These are phyloP conservation scores for Moxostoma hubbsi DNA, from an alignment of 2,797 vertebrate species.

Conservation along the genomic window DNA sequence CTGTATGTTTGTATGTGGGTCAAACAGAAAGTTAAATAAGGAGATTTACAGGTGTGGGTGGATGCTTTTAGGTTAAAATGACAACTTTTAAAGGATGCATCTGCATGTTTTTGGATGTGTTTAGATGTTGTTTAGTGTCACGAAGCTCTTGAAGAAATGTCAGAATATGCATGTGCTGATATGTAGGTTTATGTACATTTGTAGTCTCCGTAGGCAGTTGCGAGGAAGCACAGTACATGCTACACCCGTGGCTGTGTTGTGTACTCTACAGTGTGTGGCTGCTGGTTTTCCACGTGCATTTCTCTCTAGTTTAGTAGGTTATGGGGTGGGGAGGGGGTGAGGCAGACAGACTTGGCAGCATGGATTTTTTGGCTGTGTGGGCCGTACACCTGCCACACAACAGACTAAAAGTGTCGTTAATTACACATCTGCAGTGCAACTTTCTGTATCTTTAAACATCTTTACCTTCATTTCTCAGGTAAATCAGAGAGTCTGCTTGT, in stretches of 20 bases:
- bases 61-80: neutral
- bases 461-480: neutral
- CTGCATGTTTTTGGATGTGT: neutral
- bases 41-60: neutral
- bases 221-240: neutral
- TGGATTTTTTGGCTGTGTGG: constrained; percentile 33
- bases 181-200: neutral
- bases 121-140: constrained; percentile 3
- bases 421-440: constrained; percentile 26
- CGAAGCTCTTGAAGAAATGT: neutral
- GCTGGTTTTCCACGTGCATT: constrained; percentile 8
- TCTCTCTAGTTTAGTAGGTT: constrained; percentile 40
- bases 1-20: neutral
- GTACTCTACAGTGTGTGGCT: neutral
- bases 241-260: neutral
- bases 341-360: constrained; percentile 31
- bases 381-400: constrained; percentile 39
- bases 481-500: constrained; percentile 11
- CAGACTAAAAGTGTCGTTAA: constrained; percentile 1
- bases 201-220: neutral
- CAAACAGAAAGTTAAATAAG: too few species aligned
- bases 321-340: neutral
- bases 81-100: constrained; percentile 1
- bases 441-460: neutral
- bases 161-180: neutral